A percentile compares a stretch with the other conserved stretches of the same genome.
These are phyloP conservation scores for Encarsia formosa DNA, from an alignment of 2,888 invertebrate genomes.

Conservation along the genomic window DNA sequence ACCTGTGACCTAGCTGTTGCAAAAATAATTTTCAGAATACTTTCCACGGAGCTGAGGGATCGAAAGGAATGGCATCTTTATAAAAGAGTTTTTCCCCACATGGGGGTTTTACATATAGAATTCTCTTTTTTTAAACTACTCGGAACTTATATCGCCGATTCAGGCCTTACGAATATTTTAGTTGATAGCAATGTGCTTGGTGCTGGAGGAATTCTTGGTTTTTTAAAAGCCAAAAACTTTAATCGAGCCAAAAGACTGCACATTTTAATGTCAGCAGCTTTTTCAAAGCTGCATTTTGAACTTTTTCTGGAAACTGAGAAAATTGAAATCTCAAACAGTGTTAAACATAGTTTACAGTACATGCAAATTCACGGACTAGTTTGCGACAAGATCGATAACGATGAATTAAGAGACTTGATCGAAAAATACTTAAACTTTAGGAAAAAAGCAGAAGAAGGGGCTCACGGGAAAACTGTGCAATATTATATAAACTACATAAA, in stretches of 20 bases:
- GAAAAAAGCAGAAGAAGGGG: slow-evolving; percentile 30
- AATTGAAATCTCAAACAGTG: neutral
- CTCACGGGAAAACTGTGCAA: slow-evolving; percentile 40
- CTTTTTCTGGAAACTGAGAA: neutral
- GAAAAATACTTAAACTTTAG: slow-evolving; percentile 30
- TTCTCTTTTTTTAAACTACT: neutral
- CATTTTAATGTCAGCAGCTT: neutral
- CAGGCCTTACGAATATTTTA: neutral
- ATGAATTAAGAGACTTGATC: neutral
- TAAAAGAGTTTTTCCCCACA: neutral
- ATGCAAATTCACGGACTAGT: neutral
- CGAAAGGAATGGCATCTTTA: neutral
- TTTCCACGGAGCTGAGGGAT: neutral
- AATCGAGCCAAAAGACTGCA: neutral
- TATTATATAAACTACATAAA: slow-evolving; percentile 36
- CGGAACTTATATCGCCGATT: neutral
- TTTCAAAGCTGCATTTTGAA: neutral
- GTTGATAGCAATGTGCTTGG: neutral
- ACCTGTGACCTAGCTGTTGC: neutral
- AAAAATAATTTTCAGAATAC: neutral
- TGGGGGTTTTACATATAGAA: neutral
- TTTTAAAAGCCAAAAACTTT: neutral
- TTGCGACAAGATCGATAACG: neutral
- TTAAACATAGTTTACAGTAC: neutral
- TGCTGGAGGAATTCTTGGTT: neutral